Evolutionary conservation across 2,113 vertebrate species (phyloP), one percentile per base, ranked within the genome.

Genomic region (Turnix velox): DNA sequence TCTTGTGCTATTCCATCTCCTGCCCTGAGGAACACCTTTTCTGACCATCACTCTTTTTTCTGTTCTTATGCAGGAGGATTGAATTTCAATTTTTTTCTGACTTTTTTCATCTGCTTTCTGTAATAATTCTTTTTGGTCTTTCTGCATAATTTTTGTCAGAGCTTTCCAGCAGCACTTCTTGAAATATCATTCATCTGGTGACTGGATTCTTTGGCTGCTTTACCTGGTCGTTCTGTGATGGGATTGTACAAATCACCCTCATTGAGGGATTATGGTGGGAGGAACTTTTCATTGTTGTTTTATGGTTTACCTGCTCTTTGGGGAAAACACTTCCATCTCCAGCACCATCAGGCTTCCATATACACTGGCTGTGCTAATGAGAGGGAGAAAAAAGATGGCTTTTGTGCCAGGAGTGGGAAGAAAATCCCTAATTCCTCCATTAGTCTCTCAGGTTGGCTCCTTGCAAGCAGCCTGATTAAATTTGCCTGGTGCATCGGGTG

Each of bases 401-500:
- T 87, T 88, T 93, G 84, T 90, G 83, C 80, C 90, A 92, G 35
- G 43, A n/a, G 55, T 43, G 45, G 79, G 84, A 87, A 69, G 58
- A 74, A 92, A 94, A 76, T 42, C 31, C 3, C 55, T 76, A 84
- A 87, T 90, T 90, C 89, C 54, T 81, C 75, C 75, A 87, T 95
- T 75, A 94, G 65, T 84, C 72, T 88, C 61, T 92, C 92, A 87
- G 79, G 76, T 91, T 96, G 80, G 65, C 55, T 84, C 78, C 45
- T 81, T 81, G 66, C 78, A 94, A 97, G 91, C 82, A 93, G 28
- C 75, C 43, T 75, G 66, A 90, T 95, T 94, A 42, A 85, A 95
- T 95, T 88, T 94, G 82, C 75, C 71, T 83, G 66, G 5, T 77
- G 78, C 65, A 69, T 30, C 5, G 2, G 48, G 79, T 72, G 51